phyloP scores from a whole-genome alignment of 2,113 vertebrate species.

The Cryptotis parvus region DNA sequence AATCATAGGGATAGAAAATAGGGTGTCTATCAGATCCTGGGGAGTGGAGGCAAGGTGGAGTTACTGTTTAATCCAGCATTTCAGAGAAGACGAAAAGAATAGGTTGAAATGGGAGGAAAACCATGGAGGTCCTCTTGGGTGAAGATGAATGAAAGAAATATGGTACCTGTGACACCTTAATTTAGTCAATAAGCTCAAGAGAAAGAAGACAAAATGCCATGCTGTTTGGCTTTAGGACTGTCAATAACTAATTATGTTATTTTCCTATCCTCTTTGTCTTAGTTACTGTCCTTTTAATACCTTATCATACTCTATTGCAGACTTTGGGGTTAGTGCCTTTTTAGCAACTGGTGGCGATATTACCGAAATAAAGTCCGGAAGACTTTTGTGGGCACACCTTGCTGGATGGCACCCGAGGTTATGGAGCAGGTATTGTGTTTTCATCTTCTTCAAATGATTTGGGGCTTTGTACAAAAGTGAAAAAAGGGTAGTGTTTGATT shows the following conservation, averaged over 20 bases:
- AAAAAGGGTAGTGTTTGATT: too few relatives aligned
- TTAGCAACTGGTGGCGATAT: conserved; percentile 98
- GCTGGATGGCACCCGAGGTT: conserved; percentile 99
- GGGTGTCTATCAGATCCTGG: background rate
- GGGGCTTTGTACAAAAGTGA: conserved; percentile 1
- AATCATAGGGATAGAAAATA: background rate
- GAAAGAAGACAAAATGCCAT: background rate
- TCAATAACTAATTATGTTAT: background rate
- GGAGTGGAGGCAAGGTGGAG: background rate
- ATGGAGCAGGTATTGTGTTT: conserved; percentile 95
- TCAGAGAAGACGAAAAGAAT: background rate
- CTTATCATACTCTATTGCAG: conserved; percentile 84
- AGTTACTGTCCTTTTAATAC: conserved; percentile 47
- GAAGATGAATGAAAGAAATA: background rate
- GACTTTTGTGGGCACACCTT: conserved; percentile 98
- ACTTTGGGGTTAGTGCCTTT: conserved; percentile 98
- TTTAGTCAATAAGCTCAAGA: background rate
- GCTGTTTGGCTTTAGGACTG: conserved; percentile 27
- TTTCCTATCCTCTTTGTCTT: background rate
- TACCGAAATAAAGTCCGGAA: conserved; percentile 99
- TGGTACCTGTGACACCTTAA: background rate
- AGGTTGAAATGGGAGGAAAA: background rate
- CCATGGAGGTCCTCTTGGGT: background rate
- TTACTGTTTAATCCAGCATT: background rate
- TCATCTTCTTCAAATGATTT: background rate